Conservation (phyloP, 2,113 vertebrate species). For the Onychostruthus taczanowskii region DNA sequence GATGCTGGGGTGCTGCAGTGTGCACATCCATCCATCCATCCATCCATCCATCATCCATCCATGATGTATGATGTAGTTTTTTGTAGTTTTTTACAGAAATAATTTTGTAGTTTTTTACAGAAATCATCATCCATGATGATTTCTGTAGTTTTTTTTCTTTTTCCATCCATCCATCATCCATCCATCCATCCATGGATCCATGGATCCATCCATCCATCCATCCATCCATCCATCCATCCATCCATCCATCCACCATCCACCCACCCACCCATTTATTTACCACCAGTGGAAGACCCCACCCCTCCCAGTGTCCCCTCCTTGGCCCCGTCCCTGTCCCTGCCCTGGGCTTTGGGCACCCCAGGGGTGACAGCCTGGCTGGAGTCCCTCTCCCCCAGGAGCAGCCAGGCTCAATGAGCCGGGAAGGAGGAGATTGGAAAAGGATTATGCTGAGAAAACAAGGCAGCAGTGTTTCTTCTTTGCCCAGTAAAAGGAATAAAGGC, state of each 20-base stretch:
- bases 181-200: background rate
- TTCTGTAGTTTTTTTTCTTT: too few relatives aligned
- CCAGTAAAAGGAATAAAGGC: background rate
- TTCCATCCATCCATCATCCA: too few relatives aligned
- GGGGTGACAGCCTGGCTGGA: background rate
- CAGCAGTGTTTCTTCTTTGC: background rate
- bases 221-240: background rate
- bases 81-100: too few relatives aligned
- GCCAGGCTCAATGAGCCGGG: accelerated
- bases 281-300: background rate
- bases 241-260: background rate
- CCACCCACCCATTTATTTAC: background rate
- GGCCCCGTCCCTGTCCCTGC: background rate
- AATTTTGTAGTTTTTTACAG: too few relatives aligned
- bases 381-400: background rate
- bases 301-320: background rate
- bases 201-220: background rate
- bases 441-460: background rate
- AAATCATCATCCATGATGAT: too few relatives aligned
- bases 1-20: background rate
- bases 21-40: background rate
- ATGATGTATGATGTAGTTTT: background rate
- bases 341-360: background rate
- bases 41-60: background rate
- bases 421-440: background rate